phyloP scores from a whole-genome alignment of 2,113 vertebrate species.

The Halcyon malimbica region DNA sequence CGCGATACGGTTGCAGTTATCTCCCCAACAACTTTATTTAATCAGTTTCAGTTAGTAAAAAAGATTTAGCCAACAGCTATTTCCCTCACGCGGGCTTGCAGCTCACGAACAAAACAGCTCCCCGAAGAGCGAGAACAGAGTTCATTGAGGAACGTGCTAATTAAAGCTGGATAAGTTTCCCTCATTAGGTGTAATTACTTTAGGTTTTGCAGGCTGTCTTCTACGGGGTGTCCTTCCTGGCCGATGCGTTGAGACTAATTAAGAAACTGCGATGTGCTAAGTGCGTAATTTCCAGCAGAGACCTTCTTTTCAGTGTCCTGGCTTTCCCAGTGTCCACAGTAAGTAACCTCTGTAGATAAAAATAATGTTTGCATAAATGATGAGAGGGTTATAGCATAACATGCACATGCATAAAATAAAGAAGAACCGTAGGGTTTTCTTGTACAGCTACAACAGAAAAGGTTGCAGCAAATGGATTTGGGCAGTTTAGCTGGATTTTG shows the following conservation, averaged over 20 bases:
- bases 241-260: slow-evolving; percentile 74
- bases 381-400: background rate
- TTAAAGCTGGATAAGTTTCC: slow-evolving; percentile 71
- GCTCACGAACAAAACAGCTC: background rate
- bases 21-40: slow-evolving; percentile 53
- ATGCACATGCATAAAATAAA: background rate
- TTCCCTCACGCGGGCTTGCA: slow-evolving; percentile 5
- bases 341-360: slow-evolving; percentile 58
- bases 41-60: slow-evolving; percentile 63
- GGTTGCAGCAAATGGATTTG: background rate
- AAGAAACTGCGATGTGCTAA: slow-evolving; percentile 67
- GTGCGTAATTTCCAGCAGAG: slow-evolving; percentile 71
- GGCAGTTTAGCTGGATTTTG: background rate
- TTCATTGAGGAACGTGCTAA: slow-evolving; percentile 66
- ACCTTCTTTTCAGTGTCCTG: slow-evolving; percentile 77
- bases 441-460: background rate
- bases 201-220: slow-evolving; percentile 81
- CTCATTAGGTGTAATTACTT: slow-evolving; percentile 79
- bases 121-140: slow-evolving; percentile 45
- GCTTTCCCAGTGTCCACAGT: slow-evolving; percentile 77
- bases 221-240: slow-evolving; percentile 75
- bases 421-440: background rate
- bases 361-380: background rate
- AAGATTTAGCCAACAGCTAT: slow-evolving; percentile 54
- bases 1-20: slow-evolving; percentile 54